Conservation (phyloP, 53 echinoderm and acorn worm species). For the Paelopatides confundens region DNA sequence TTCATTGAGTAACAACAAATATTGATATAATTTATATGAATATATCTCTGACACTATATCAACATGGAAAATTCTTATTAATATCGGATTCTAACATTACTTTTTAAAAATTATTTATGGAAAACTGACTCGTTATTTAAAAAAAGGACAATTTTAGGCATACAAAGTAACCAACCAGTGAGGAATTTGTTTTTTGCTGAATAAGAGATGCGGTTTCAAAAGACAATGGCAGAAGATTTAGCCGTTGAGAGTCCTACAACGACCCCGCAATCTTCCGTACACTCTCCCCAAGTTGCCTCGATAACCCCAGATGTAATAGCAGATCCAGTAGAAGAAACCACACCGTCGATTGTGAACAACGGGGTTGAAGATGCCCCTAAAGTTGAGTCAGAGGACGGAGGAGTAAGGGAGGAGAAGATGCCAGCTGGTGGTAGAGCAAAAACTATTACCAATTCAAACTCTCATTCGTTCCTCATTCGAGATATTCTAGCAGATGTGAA, state of each 20-base stretch:
- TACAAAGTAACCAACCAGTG: no score
- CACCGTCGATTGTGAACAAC: no score
- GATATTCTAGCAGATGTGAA: conserved; percentile 77
- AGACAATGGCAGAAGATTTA: conserved; percentile 31
- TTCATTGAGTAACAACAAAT: no score
- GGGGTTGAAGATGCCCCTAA: background rate
- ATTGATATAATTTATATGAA: no score
- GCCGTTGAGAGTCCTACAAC: conserved; percentile 8
- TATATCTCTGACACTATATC: no score
- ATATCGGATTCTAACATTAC: no score
- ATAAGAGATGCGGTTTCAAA: conserved; percentile 44
- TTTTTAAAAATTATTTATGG: no score
- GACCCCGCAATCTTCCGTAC: conserved; percentile 23
- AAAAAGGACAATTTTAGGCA: no score
- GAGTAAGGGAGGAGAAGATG: background rate
- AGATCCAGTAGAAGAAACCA: background rate
- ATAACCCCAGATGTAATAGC: background rate
- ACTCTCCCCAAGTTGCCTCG: conserved; percentile 13
- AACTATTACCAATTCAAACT: conserved; percentile 23
- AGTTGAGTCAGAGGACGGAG: background rate
- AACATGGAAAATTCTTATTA: no score
- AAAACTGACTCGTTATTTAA: no score
- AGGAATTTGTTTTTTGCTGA: no score
- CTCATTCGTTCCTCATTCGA: conserved; percentile 79
- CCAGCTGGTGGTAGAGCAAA: background rate